Percentiles rank a stretch among this genome's conserved stretches.
phyloP scores from a whole-genome alignment of 2,888 invertebrate genomes.

The Strigamia maritima region DNA sequence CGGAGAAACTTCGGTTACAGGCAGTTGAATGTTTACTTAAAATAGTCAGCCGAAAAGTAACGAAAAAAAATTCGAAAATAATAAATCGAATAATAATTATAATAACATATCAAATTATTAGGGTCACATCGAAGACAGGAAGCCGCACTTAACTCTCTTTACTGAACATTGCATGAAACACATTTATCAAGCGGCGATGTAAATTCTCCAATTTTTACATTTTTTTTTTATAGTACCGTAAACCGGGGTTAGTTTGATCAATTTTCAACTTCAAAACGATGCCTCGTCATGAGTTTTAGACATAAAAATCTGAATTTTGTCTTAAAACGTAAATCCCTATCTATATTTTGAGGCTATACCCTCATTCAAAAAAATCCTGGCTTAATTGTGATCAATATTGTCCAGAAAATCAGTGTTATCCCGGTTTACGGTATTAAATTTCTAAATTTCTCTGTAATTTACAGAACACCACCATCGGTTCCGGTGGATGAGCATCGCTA shows the following conservation, averaged over 20 bases:
- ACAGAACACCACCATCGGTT: constrained; percentile 47
- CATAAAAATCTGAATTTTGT: too few relatives aligned
- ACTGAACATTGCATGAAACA: constrained; percentile 50
- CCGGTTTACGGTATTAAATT: too few relatives aligned
- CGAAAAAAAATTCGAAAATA: too few relatives aligned
- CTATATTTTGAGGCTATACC: too few relatives aligned
- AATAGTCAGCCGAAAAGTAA: constrained; percentile 56
- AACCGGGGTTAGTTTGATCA: too few relatives aligned
- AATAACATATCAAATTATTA: neutral
- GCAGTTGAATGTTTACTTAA: constrained; percentile 83
- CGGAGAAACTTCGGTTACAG: constrained; percentile 66
- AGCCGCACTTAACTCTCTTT: constrained; percentile 50
- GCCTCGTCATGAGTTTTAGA: too few relatives aligned
- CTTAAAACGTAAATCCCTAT: too few relatives aligned
- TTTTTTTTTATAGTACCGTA: neutral
- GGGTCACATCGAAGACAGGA: constrained; percentile 48
- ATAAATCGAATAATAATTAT: neutral
- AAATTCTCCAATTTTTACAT: constrained; percentile 43
- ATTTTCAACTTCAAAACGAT: too few relatives aligned
- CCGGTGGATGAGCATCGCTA: constrained; percentile 70
- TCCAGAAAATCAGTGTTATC: too few relatives aligned
- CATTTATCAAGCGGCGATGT: constrained; percentile 51
- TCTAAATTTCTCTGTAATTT: neutral
- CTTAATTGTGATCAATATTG: too few relatives aligned
- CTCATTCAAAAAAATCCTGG: too few relatives aligned